Evolutionary conservation across 2,888 invertebrate genomes (phyloP).

Genomic region (Anarsia innoxiella): DNA sequence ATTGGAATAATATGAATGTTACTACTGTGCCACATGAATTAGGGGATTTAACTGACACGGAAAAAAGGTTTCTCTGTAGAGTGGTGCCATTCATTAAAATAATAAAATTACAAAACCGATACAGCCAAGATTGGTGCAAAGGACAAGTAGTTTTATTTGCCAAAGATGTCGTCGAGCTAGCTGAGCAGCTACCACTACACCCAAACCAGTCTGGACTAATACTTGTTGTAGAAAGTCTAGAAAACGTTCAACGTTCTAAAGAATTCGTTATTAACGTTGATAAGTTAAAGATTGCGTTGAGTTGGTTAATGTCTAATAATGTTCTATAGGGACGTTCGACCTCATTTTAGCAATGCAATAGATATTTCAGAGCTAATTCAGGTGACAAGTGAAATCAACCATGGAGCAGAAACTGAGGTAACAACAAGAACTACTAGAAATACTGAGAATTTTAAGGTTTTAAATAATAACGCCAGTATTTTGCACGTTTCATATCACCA

Average conservation of each 20-base stretch:
- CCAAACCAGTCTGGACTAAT: neutral
- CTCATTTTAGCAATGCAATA: neutral
- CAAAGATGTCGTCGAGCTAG: neutral
- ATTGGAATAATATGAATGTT: neutral
- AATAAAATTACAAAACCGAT: neutral
- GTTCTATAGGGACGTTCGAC: neutral
- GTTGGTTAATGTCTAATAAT: neutral
- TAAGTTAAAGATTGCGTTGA: neutral
- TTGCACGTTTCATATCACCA: neutral
- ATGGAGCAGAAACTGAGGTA: neutral
- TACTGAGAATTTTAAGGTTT: neutral
- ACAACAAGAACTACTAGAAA: neutral
- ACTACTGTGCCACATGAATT: neutral
- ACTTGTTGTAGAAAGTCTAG: neutral
- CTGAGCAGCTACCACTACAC: neutral
- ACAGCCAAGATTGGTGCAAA: neutral
- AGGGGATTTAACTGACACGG: neutral
- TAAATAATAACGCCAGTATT: neutral
- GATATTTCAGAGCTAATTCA: neutral
- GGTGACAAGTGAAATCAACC: neutral
- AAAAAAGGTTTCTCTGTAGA: neutral
- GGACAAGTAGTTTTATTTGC: slow-evolving; percentile 8
- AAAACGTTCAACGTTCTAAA: neutral
- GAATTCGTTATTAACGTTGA: neutral
- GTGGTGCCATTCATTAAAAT: neutral